phyloP scores from a whole-genome alignment of 2,113 vertebrate genomes.

The Petromus typicus region DNA sequence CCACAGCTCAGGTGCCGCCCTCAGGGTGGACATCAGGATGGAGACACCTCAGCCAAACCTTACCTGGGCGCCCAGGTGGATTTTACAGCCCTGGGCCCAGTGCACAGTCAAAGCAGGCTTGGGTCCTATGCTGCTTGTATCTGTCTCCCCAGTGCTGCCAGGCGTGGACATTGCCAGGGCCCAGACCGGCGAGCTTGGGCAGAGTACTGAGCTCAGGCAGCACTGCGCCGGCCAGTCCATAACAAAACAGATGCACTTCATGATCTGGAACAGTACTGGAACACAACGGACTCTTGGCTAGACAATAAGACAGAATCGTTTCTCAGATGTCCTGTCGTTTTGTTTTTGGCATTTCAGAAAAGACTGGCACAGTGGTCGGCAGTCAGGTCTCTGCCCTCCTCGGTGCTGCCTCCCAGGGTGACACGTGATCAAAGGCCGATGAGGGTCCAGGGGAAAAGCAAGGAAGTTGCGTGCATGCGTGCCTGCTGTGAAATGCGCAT shows the following conservation, averaged over 20 bases:
- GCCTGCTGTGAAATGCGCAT: not conserved
- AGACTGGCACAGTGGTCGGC: not conserved
- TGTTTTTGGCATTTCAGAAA: not conserved
- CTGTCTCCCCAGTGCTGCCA: not conserved
- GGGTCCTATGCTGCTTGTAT: not conserved
- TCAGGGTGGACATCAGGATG: not conserved
- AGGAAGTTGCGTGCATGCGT: not conserved
- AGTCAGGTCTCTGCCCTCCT: not conserved
- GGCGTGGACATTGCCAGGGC: conserved; percentile 28
- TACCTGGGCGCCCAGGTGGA: not conserved
- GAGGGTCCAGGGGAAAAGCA: not conserved
- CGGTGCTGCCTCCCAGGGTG: not conserved
- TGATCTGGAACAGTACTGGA: conserved; percentile 44
- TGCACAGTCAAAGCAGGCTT: not conserved
- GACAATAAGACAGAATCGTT: not conserved
- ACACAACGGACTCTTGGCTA: conserved; percentile 12
- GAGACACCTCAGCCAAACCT: not conserved
- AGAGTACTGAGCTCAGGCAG: conserved; percentile 56
- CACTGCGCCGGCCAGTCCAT: conserved; percentile 61
- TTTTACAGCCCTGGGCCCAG: not conserved
- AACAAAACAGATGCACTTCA: conserved; percentile 69
- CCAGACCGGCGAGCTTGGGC: conserved; percentile 48
- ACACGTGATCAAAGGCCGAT: not conserved
- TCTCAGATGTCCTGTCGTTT: not conserved
- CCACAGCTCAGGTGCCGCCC: no score